Percentiles rank a stretch among this genome's conserved stretches.
Evolutionary conservation across 2,797 vertebrate species (phyloP).

Genomic region (Ispidina picta): DNA sequence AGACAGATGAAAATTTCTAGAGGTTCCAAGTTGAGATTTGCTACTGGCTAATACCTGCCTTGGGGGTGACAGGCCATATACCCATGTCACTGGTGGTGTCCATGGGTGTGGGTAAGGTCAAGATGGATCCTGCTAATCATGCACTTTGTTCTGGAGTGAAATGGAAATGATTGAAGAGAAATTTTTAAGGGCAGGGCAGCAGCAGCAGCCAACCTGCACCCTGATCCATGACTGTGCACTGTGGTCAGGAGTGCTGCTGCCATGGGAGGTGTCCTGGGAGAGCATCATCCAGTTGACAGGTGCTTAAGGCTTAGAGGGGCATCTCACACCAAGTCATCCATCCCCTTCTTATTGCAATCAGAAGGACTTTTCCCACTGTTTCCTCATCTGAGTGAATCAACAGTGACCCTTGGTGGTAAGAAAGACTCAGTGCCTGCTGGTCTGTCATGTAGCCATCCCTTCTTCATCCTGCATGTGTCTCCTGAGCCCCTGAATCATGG

Average conservation of each 20-base stretch:
- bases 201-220: not conserved
- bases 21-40: not conserved
- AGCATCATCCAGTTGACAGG: not conserved
- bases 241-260: not conserved
- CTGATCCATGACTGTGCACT: not conserved
- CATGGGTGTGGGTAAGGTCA: not conserved
- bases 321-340: not conserved
- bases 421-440: constrained; percentile 14
- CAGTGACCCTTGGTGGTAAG: constrained; percentile 68
- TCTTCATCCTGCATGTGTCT: not conserved
- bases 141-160: not conserved
- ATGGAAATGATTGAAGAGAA: not conserved
- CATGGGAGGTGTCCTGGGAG: not conserved
- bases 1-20: not conserved
- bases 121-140: not conserved
- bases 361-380: not conserved
- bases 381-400: constrained; percentile 34
- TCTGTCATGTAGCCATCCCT: not conserved
- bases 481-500: not conserved
- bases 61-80: not conserved
- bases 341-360: not conserved
- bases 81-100: not conserved
- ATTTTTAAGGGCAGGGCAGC: not conserved
- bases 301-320: not conserved
- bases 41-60: not conserved